Evolutionary conservation across 2,888 invertebrate species (phyloP), one percentile per base, ranked within the genome.

Genomic region (Andrena fulva): DNA sequence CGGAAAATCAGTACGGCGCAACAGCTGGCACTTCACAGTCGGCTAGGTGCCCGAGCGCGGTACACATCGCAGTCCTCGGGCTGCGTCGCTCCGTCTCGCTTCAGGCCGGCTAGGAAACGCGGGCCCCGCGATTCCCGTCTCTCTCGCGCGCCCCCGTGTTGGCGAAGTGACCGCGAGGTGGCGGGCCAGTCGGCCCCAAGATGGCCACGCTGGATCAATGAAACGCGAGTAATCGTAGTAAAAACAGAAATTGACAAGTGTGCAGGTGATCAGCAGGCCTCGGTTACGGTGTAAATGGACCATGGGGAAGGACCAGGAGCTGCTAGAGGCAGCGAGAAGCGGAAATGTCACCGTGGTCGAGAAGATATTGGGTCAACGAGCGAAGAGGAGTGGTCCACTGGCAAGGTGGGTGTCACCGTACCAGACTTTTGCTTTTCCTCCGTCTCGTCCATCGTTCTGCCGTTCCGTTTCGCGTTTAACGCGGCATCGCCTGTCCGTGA

Each of bases 221-320:
- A 96, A 96, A 93, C 92, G 91, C 91, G 92, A 93, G 93, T 94
- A 93, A 93, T 93, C 92, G 92, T 93, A 93, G 93, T 94, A 93
- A 93, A 93, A 92, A 89, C 89, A 90, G 80, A 88, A 90, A 87
- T 91, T 90, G 86, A 89, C 87, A 91, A 88, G 89, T 89, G 87
- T 80, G 81, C 89, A 82, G 86, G 89, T 85, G 89, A 89, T 86
- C 78, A 83, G 77, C 85, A 85, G 86, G 89, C 87, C 85, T 89
- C 84, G 90, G 88, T 89, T 84, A 71, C 85, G 77, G 92, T 90
- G 92, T 94, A 94, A 94, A 94, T 94, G 94, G 94, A 92, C 93
- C 93, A 99, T 99, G 98, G 99, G 99, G 94, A 98, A 98, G 95
- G 99, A 99, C 95, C 98, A 98, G 95, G 99, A 99, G 95, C 96